A percentile compares a stretch with the other conserved stretches of the same genome.
Evolutionary conservation across 2,113 vertebrate species (phyloP).

Genomic region (Cebus imitator): DNA sequence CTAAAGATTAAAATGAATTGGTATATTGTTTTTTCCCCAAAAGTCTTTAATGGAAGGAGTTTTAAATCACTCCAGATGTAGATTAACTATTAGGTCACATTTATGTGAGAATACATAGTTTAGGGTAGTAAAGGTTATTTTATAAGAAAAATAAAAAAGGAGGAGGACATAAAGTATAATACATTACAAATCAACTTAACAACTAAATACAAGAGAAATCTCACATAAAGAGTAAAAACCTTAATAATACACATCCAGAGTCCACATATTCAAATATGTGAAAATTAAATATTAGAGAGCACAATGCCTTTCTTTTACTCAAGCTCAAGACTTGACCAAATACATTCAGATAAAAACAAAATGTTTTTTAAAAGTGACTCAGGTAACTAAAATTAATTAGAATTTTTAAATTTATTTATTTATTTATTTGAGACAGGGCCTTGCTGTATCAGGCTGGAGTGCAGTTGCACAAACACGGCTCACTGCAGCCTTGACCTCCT

Average conservation of each 20-base stretch:
- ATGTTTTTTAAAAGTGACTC: background rate
- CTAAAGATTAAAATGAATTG: background rate
- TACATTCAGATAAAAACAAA: constrained; percentile 27
- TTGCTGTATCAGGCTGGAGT: too few species aligned
- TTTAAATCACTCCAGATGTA: background rate
- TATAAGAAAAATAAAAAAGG: background rate
- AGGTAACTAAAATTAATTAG: background rate
- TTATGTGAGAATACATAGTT: background rate
- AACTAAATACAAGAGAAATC: constrained; percentile 24
- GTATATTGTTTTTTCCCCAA: background rate
- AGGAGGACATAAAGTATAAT: background rate
- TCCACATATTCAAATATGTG: background rate
- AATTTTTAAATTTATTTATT: too few species aligned
- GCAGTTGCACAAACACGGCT: too few species aligned
- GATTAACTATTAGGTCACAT: background rate
- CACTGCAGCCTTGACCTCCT: too few species aligned
- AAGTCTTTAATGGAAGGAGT: background rate
- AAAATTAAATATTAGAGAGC: background rate
- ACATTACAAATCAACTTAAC: constrained; percentile 35
- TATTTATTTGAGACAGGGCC: too few species aligned
- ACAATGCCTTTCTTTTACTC: background rate
- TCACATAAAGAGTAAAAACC: background rate
- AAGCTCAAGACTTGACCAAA: constrained; percentile 7
- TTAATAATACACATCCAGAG: background rate
- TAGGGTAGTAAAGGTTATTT: background rate